These are phyloP conservation scores for Blastobasis adustella DNA, from an alignment of 2,888 invertebrate genomes.

Conservation along the genomic window DNA sequence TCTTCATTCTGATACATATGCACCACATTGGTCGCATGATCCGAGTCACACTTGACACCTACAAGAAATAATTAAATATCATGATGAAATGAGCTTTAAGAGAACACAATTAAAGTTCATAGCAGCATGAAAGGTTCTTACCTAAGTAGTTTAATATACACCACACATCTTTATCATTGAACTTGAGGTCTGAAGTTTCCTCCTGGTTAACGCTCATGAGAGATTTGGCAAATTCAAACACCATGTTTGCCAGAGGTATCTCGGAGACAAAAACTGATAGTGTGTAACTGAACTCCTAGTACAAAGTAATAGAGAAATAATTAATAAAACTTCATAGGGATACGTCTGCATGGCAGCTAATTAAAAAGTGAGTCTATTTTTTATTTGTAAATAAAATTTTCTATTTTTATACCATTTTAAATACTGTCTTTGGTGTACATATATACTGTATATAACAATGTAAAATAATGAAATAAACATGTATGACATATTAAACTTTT, in stretches of 20 bases:
- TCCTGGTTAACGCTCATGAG: constrained; percentile 32
- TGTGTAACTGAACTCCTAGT: constrained; percentile 71
- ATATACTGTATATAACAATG: too few species aligned
- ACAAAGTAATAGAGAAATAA: too few species aligned
- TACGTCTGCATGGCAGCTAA: too few species aligned
- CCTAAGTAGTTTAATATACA: constrained; percentile 65
- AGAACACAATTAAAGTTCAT: too few species aligned
- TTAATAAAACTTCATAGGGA: too few species aligned
- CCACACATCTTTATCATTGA: constrained; percentile 62
- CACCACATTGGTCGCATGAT: constrained; percentile 38
- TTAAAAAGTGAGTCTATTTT: too few species aligned
- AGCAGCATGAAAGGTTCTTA: constrained; percentile 16
- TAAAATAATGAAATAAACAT: too few species aligned
- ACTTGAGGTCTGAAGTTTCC: constrained; percentile 32
- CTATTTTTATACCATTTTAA: too few species aligned
- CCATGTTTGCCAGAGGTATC: constrained; percentile 69
- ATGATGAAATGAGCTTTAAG: neutral
- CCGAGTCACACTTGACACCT: constrained; percentile 58
- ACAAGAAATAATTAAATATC: constrained; percentile 15
- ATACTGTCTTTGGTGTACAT: too few species aligned
- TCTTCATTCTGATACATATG: constrained; percentile 40
- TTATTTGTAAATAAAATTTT: too few species aligned
- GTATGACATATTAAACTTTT: too few species aligned
- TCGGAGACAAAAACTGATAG: constrained; percentile 77
- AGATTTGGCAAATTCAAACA: constrained; percentile 56